Evolutionary conservation across 2,797 vertebrate species (phyloP), one percentile per base, ranked within the genome.

Genomic region (Anguilla megastoma): DNA sequence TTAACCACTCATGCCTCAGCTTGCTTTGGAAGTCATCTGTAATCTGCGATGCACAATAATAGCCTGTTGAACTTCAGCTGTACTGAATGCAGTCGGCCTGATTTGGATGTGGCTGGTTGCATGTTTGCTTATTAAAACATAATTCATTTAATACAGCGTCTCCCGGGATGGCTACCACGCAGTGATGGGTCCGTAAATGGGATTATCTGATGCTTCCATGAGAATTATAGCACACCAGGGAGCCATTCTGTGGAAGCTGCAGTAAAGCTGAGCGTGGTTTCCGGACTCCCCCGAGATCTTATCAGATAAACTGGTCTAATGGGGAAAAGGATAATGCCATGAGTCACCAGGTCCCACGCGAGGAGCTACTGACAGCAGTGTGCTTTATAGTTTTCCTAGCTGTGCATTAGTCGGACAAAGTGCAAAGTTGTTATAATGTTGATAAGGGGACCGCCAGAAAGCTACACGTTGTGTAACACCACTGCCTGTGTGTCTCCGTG

Each of bases 171-270:
- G 24, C 50, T 48, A n/a, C 18, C 45, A 12, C 50, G 2, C 45
- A 41, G 60, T 60, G 16, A 41, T 52, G 80, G 48, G 24, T 18
- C 87, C 85, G 66, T 10, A 41, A 45, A 83, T 45, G 50, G 66
- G 33, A 60, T 45, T 76, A 66, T 58, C 12, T 14, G 66, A 79
- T 66, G 83, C 33, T 1, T 33, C 30, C 6, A 48, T 41, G 52
- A 58, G 52, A 88, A 85, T 85, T 74, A 85, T n/a, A 8, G 82
- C 50, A 54, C 24, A 48, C 30, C 16, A 36, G 83, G 83, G 83
- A 88, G 30, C 45, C 5, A 9, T 27, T 45, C 10, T 80, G 3
- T 41, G 33, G 30, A 41, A 85, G 76, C 41, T 14, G 56, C 48
- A 7, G 82, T 54, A 63, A 56, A 16, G 36, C 52, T 56, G 33